Evolutionary conservation across 2,888 invertebrate genomes (phyloP).

Genomic region (Pollenia labialis): DNA sequence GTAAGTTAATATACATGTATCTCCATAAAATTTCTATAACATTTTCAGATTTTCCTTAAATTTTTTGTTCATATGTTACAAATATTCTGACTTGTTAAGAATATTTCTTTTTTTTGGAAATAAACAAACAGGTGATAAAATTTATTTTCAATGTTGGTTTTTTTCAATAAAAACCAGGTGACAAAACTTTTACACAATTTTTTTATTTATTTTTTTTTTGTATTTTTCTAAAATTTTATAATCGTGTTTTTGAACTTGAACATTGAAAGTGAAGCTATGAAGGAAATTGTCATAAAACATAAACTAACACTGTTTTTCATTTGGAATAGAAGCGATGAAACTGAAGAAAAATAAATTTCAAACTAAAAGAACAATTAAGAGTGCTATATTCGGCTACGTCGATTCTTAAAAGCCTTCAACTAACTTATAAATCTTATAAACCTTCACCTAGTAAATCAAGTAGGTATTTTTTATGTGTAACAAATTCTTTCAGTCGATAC

Average conservation of each 20-base stretch:
- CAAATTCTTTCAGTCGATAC: too few relatives aligned
- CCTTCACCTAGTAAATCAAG: too few relatives aligned
- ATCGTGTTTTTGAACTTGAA: slow-evolving; percentile 63
- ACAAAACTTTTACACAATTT: slow-evolving; percentile 3
- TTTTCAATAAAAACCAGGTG: slow-evolving; percentile 21
- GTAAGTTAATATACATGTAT: too few relatives aligned
- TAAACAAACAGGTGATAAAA: slow-evolving; percentile 11
- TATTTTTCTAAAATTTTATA: background rate
- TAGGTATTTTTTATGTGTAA: too few relatives aligned
- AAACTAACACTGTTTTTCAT: background rate
- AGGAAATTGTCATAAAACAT: slow-evolving; percentile 10
- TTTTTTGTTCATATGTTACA: background rate
- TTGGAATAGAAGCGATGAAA: background rate
- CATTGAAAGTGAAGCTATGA: slow-evolving; percentile 20
- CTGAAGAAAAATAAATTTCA: too few relatives aligned
- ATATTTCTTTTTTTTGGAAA: background rate
- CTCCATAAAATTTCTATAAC: too few relatives aligned
- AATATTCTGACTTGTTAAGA: background rate
- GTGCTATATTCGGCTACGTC: too few relatives aligned
- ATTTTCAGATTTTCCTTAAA: too few relatives aligned
- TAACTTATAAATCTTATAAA: too few relatives aligned
- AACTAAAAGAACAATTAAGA: too few relatives aligned
- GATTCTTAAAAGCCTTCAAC: too few relatives aligned
- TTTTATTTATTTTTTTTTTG: slow-evolving; percentile 12
- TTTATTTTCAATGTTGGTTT: slow-evolving; percentile 15